These are phyloP conservation scores for Nephotettix cincticeps DNA, from an alignment of 1,140 invertebrate species.

Conservation along the genomic window DNA sequence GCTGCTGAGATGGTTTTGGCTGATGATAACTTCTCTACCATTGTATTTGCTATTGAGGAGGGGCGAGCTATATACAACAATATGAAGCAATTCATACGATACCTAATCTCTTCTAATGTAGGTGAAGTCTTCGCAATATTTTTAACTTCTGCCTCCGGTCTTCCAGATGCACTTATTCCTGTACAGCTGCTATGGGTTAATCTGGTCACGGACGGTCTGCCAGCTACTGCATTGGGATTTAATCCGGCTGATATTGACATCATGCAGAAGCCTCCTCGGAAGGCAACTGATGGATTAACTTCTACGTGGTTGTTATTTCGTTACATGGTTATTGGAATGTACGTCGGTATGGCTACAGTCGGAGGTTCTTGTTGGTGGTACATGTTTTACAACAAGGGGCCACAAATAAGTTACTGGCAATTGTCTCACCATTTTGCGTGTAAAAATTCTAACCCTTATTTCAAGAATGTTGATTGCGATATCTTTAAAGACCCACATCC, in stretches of 20 bases:
- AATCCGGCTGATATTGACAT: conserved; percentile 99
- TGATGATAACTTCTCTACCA: conserved; percentile 99
- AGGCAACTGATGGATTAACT: conserved; percentile 96
- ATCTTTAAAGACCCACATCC: conserved; percentile 98
- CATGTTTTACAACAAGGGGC: conserved; percentile 91
- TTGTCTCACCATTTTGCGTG: conserved; percentile 85
- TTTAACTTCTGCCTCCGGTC: conserved; percentile 97
- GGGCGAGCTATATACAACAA: conserved; percentile 99
- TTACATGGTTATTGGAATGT: conserved; percentile 90
- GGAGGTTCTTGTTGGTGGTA: conserved; percentile 99
- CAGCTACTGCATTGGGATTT: conserved; percentile 99
- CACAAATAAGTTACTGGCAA: conserved; percentile 96
- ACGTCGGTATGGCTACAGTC: conserved; percentile 95
- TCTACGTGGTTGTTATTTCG: conserved; percentile 99
- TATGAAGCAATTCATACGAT: conserved; percentile 99
- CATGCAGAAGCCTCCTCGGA: conserved; percentile 97
- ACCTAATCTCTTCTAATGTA: conserved; percentile 99
- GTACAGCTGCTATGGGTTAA: conserved; percentile 99
- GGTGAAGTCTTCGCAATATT: conserved; percentile 99
- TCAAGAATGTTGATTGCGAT: conserved; percentile 94
- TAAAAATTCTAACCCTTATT: conserved; percentile 73
- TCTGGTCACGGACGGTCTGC: conserved; percentile 99
- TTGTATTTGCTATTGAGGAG: conserved; percentile 99
- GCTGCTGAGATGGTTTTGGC: conserved; percentile 99
- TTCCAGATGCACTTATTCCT: conserved; percentile 98